Evolutionary conservation across 1,140 invertebrate genomes (phyloP).

Genomic region (Cyrtorhinus lividipennis): DNA sequence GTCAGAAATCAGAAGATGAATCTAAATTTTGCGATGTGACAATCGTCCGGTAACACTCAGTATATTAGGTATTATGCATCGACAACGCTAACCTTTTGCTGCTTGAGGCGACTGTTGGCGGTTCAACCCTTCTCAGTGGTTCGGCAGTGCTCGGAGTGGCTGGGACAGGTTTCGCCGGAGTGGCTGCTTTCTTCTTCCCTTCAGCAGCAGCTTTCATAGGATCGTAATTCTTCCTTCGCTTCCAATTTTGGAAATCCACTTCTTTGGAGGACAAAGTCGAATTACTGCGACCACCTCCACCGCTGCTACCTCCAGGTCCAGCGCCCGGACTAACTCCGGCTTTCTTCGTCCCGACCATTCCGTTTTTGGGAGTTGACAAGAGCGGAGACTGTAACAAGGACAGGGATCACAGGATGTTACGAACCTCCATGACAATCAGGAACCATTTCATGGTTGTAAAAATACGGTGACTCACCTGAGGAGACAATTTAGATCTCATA

Average conservation of each 20-base stretch:
- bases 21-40: too few species aligned
- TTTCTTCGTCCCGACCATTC: slow-evolving; percentile 24
- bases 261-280: slow-evolving; percentile 50
- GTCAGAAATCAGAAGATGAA: too few species aligned
- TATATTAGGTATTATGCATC: too few species aligned
- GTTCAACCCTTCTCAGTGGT: background rate
- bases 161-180: background rate
- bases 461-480: slow-evolving; percentile 12
- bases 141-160: background rate
- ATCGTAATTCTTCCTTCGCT: slow-evolving; percentile 76
- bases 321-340: slow-evolving; percentile 6
- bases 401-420: too few species aligned
- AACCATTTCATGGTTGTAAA: too few species aligned
- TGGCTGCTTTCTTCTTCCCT: slow-evolving; percentile 42
- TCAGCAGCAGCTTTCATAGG: slow-evolving; percentile 75
- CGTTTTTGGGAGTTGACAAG: slow-evolving; percentile 19
- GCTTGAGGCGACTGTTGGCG: background rate
- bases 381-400: slow-evolving; percentile 7
- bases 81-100: background rate
- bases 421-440: too few species aligned
- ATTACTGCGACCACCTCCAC: slow-evolving; percentile 36
- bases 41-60: too few species aligned
- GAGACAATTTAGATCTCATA: slow-evolving; percentile 32
- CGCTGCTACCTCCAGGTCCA: slow-evolving; percentile 20
- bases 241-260: slow-evolving; percentile 83